A percentile compares a stretch with the other conserved stretches of the same genome.
These are phyloP conservation scores for Poeciliopsis retropinna DNA, from an alignment of 2,113 vertebrate genomes.

Conservation along the genomic window DNA sequence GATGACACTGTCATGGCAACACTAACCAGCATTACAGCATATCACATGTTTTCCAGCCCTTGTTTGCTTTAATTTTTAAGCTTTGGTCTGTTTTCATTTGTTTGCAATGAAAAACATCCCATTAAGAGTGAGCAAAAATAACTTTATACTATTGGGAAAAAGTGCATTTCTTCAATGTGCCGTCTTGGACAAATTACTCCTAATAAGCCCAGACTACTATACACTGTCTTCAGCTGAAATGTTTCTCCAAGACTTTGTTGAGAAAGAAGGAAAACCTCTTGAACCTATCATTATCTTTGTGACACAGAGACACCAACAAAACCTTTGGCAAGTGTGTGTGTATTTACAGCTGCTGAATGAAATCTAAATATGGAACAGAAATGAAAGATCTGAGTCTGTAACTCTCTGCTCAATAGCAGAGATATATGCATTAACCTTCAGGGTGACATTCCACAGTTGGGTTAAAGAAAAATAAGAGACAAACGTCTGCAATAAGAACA, in stretches of 20 bases:
- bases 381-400: constrained; percentile 14
- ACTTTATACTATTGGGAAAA: background rate
- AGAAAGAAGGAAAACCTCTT: constrained; percentile 9
- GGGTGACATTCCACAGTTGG: constrained; percentile 34
- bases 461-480: constrained; percentile 39
- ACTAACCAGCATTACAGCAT: background rate
- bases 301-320: constrained; percentile 42
- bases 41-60: background rate
- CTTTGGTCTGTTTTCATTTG: background rate
- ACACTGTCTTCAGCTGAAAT: background rate
- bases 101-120: background rate
- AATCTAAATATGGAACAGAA: constrained; percentile 47
- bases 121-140: background rate
- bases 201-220: background rate
- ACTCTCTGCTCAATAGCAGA: background rate
- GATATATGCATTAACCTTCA: constrained; percentile 23
- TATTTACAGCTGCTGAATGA: constrained; percentile 60
- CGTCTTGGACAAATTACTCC: background rate
- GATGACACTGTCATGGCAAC: background rate
- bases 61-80: background rate
- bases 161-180: background rate
- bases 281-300: constrained; percentile 48
- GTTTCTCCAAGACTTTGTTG: background rate
- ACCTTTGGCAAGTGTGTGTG: constrained; percentile 49
- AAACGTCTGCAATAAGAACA: background rate